Percentiles rank a stretch among this genome's conserved stretches.
Evolutionary conservation across 2,888 invertebrate species (phyloP).

Genomic region (Miltochrista miniata): DNA sequence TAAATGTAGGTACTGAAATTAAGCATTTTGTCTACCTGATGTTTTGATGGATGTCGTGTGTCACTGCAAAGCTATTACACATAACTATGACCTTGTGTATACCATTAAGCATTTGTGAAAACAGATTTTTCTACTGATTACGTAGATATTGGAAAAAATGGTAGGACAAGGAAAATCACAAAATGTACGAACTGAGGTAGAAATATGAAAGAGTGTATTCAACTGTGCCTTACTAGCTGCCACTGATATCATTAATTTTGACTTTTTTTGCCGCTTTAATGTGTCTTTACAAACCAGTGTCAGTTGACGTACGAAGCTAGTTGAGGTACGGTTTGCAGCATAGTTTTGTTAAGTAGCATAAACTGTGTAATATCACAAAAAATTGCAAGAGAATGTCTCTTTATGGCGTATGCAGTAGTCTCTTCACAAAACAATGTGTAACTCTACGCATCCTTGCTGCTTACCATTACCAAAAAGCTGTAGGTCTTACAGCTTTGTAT

Average conservation of each 20-base stretch:
- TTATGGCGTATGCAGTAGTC: no score
- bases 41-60: neutral
- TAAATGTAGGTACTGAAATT: neutral
- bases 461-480: no score
- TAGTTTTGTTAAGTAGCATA: neutral
- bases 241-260: slow-evolving; percentile 82
- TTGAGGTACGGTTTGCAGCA: slow-evolving; percentile 54
- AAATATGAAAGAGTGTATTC: slow-evolving; percentile 62
- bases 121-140: slow-evolving; percentile 20
- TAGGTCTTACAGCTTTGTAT: no score
- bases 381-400: no score
- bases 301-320: slow-evolving; percentile 66
- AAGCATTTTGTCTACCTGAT: neutral
- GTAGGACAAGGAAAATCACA: slow-evolving; percentile 43
- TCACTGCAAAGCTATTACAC: neutral
- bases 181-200: slow-evolving; percentile 43
- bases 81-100: slow-evolving; percentile 1
- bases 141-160: slow-evolving; percentile 24
- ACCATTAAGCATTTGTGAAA: slow-evolving; percentile 13
- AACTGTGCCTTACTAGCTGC: slow-evolving; percentile 75
- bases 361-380: no score
- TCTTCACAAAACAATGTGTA: no score
- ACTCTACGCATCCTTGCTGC: no score
- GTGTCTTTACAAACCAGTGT: slow-evolving; percentile 81
- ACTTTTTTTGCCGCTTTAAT: slow-evolving; percentile 77